Evolutionary conservation across 2,113 vertebrate species (phyloP), one percentile per base, ranked within the genome.

Genomic region (Hippocampus mohnikei): DNA sequence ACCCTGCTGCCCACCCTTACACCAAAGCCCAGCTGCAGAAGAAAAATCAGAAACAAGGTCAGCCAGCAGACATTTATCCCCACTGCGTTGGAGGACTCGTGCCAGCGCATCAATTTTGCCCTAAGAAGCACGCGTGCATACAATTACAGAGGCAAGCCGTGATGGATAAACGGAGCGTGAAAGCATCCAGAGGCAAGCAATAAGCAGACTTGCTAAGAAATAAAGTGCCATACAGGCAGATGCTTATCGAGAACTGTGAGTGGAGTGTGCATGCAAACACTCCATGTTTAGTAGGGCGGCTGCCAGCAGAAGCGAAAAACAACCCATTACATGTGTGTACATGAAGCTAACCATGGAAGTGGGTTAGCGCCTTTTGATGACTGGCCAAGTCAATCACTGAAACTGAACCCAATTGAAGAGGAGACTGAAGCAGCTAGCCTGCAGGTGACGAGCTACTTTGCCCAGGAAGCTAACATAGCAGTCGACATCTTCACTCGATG

Each of bases 41-140:
- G 44, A 69, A 56, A 79, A 61, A 61, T 42, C 66, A 62, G 63
- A 66, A 82, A 86, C 83, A 86, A 87, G 85, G 83, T 83, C 83
- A 80, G 73, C 71, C 74, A 76, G 66, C 72, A 83, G 50, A 77
- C 74, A 72, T 77, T 73, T 71, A 80, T 78, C 69, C 73, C 63
- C 50, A 76, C 71, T 71, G 72, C 68, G 75, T 78, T 75, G 61
- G 59, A 37, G 55, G 23, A 64, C 42, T 16, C 42, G 42, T 21
- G 56, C 69, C 67, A 48, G 15, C 56, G 62, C 84, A 86, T 87
- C 82, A 79, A 84, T 85, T 82, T 85, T 21, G 5, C 72, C 76
- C 44, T 75, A 79, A 80, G 72, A 69, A 73, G 74, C 53, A 40
- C 23, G 40, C 68, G 73, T 78, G 80, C 74, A 84, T 70, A 75